Percentiles rank a stretch among this genome's conserved stretches.
These are phyloP conservation scores for Oreochromis niloticus DNA, from an alignment of 2,113 vertebrate genomes.

Conservation along the genomic window DNA sequence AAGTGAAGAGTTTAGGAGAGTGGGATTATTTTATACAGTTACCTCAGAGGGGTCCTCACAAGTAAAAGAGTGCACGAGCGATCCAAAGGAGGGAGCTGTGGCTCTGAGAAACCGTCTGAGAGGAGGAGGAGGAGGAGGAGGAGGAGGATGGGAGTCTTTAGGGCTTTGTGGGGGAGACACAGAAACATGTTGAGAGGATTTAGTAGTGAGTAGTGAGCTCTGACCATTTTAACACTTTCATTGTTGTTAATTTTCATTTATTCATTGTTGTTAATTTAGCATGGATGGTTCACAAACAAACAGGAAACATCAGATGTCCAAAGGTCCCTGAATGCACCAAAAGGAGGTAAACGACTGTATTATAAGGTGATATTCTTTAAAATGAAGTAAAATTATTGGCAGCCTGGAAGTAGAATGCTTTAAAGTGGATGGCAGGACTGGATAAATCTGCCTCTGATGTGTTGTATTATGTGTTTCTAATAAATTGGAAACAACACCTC, in stretches of 20 bases:
- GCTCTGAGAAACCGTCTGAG: not conserved
- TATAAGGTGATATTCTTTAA: rapidly evolving
- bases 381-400: not conserved
- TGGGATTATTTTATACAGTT: not conserved
- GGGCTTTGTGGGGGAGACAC: not conserved
- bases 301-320: not conserved
- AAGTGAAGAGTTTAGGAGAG: not conserved
- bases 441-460: not conserved
- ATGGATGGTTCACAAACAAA: not conserved
- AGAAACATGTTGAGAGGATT: not conserved
- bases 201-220: not conserved
- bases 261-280: not conserved
- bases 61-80: not conserved
- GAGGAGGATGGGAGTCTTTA: not conserved
- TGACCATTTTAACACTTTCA: not conserved
- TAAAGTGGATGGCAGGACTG: not conserved
- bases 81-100: conserved; percentile 8
- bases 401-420: not conserved
- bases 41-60: not conserved
- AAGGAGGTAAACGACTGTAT: not conserved
- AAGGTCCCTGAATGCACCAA: not conserved
- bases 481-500: not conserved
- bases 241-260: not conserved
- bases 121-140: not conserved
- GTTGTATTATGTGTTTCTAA: not conserved